Conservation (phyloP, 2,797 vertebrate genomes). For the Sebastes itinus region DNA sequence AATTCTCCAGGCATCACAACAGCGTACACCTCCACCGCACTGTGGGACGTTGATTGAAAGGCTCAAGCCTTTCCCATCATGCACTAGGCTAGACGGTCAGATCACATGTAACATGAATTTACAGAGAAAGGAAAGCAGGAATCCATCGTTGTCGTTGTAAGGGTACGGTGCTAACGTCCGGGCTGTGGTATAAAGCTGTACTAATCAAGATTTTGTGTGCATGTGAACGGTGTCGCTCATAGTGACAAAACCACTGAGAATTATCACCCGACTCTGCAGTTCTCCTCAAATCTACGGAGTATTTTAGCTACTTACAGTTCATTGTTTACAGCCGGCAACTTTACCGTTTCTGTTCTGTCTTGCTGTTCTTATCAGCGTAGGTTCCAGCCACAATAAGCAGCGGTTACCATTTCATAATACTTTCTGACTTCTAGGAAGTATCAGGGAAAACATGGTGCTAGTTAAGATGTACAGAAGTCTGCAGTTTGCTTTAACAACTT, state of each 20-base stretch:
- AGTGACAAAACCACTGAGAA: not conserved
- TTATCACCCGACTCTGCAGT: not conserved
- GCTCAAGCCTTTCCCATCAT: not conserved
- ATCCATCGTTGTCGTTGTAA: not conserved
- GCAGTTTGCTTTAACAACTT: too few relatives aligned
- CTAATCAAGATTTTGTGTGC: not conserved
- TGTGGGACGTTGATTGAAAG: not conserved
- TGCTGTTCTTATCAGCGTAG: not conserved
- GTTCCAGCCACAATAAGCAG: not conserved
- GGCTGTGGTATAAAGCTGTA: not conserved
- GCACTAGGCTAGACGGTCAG: not conserved
- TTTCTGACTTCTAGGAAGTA: too few relatives aligned
- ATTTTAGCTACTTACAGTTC: not conserved
- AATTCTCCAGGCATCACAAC: constrained; percentile 16
- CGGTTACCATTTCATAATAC: not conserved
- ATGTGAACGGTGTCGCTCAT: not conserved
- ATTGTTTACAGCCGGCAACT: not conserved
- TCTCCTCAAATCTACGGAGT: not conserved
- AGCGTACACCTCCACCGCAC: not conserved
- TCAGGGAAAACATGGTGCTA: too few relatives aligned
- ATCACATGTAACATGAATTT: not conserved
- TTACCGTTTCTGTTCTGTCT: not conserved
- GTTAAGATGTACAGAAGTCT: too few relatives aligned
- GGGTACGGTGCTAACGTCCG: not conserved
- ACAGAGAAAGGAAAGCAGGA: not conserved